A percentile compares a stretch with the other conserved stretches of the same genome.
These are phyloP conservation scores for Bergia sp. DNA, from an alignment of 92 coral and sea anemone genomes.

Conservation along the genomic window DNA sequence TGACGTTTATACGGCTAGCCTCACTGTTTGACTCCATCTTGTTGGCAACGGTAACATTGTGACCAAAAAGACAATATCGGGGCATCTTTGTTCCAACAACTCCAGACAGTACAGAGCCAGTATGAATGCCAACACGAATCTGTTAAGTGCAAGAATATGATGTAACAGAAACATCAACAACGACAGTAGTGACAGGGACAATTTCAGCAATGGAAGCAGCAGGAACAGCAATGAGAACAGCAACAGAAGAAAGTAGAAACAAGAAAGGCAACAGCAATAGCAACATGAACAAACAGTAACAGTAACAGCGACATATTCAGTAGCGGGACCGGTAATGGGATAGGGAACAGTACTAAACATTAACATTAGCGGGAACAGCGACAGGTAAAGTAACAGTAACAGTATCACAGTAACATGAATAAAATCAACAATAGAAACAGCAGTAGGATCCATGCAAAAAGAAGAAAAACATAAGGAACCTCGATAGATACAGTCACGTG, in stretches of 20 bases:
- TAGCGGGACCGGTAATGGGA: too few species aligned
- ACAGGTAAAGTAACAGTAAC: neutral
- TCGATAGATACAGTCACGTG: neutral
- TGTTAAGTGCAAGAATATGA: neutral
- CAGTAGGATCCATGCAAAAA: neutral
- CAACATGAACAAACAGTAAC: neutral
- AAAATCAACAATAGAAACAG: neutral
- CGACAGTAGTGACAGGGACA: neutral
- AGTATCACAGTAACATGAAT: too few species aligned
- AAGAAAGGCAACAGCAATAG: neutral
- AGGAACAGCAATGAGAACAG: neutral
- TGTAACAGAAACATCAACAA: too few species aligned
- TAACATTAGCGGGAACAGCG: neutral
- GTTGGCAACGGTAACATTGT: conserved; percentile 89
- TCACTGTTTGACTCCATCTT: conserved; percentile 95
- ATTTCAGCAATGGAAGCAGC: neutral
- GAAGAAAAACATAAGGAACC: too few species aligned
- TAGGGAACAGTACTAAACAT: too few species aligned
- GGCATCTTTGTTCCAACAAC: conserved; percentile 96
- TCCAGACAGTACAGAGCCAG: conserved; percentile 89
- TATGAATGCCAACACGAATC: conserved; percentile 92
- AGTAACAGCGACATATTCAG: neutral
- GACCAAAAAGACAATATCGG: conserved; percentile 90
- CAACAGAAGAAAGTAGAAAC: neutral
- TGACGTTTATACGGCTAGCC: conserved; percentile 79